Evolutionary conservation across 2,888 invertebrate genomes (phyloP).

Genomic region (Ectropis crepuscularia): DNA sequence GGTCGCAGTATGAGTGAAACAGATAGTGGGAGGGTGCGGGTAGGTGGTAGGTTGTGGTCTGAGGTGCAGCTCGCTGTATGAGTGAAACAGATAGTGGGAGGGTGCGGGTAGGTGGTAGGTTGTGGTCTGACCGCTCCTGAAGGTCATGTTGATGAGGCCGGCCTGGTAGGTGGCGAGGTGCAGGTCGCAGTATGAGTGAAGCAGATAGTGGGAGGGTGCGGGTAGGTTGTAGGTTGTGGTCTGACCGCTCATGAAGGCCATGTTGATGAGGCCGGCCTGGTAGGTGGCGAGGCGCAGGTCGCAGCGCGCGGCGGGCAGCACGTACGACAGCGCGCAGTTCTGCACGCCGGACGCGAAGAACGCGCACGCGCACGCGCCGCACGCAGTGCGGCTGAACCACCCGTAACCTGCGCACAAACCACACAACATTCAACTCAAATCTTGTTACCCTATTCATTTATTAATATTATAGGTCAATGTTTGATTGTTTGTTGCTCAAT

Average conservation of each 20-base stretch:
- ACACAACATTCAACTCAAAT: background rate
- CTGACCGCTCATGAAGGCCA: constrained; percentile 88
- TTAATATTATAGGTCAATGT: no score
- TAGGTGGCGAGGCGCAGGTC: constrained; percentile 87
- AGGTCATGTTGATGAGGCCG: constrained; percentile 89
- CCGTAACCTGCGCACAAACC: constrained; percentile 86
- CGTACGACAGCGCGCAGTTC: constrained; percentile 88
- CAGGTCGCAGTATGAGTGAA: no score
- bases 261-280: constrained; percentile 89
- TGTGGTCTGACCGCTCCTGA: constrained; percentile 75
- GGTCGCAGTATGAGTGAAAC: constrained; percentile 53
- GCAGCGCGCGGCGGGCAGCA: constrained; percentile 89
- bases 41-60: no score
- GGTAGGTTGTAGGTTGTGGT: background rate
- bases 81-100: no score
- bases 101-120: no score
- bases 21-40: no score
- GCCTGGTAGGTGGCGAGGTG: constrained; percentile 86
- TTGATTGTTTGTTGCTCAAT: no score
- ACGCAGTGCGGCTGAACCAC: constrained; percentile 86
- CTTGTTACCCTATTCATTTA: no score
- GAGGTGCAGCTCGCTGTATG: no score
- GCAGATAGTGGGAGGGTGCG: no score
- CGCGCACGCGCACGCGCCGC: constrained; percentile 87
- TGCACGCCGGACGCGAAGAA: constrained; percentile 87